Evolutionary conservation across 2,888 invertebrate species (phyloP), one percentile per base, ranked within the genome.

Genomic region (Cotesia congregata): DNA sequence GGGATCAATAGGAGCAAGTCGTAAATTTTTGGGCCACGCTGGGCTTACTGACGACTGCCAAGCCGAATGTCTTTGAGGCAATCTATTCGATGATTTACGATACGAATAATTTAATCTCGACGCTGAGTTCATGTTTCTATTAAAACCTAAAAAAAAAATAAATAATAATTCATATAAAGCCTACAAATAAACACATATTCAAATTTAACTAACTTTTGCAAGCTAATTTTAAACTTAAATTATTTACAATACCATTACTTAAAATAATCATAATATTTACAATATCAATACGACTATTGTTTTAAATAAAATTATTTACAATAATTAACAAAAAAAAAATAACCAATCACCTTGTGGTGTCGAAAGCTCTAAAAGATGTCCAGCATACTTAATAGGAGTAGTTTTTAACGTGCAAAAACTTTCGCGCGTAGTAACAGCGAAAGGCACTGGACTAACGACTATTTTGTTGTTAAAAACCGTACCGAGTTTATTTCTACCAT

Each of bases 401-500:
- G 84, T 87, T 79, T 84, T 84, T 74, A 89, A 80, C 6, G 89
- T 89, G n/a, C 85, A 85, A 73, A 89, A 89, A 77, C 89, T 89
- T 82, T 89, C 87, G 60, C 85, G 84, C 1, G 87, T 87, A 5
- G 86, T 86, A 30, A 86, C 81, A 20, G 85, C 81, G 78, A 85
- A 89, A 71, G 89, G 89, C 71, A 88, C 88, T 50, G 89, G 88
- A 74, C 88, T 88, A 39, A 89, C 89, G 6, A 89, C 85, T 75
- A 88, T 85, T 76, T 85, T 88, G 77, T 89, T 87, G 50, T 87
- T 88, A 75, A 89, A 89, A 71, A 89, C 82, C 38, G 85, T 89
- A 5, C 89, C 89, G 15, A 86, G 84, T 77, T 86, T 88, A 76
- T 88, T 88, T 81, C 89, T 86, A 68, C 83, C 77, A 20, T 81